Conservation (phyloP, 2,888 invertebrate species). For the Campoplex nolae region DNA sequence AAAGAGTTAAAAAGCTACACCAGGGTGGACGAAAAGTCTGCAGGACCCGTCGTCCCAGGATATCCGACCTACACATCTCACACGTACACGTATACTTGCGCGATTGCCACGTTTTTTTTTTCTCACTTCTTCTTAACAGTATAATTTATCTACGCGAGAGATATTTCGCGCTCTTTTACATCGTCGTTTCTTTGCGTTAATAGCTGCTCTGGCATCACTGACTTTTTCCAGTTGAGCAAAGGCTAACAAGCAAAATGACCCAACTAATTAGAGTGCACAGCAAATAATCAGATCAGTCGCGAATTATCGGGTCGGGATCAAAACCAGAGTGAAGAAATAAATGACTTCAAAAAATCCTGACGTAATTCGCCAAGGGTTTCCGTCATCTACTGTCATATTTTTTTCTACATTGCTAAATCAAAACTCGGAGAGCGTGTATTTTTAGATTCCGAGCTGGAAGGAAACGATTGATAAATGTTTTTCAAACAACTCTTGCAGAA, state of each 20-base stretch:
- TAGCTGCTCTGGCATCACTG: conserved; percentile 39
- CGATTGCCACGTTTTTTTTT: conserved; percentile 54
- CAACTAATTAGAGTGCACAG: conserved; percentile 35
- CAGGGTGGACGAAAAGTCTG: conserved; percentile 60
- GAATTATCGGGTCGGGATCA: conserved; percentile 39
- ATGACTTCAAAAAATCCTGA: neutral
- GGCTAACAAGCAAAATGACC: conserved; percentile 23
- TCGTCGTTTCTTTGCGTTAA: conserved; percentile 39
- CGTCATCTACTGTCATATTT: neutral
- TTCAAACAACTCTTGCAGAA: neutral
- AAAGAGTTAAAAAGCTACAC: conserved; percentile 58
- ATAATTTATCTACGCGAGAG: conserved; percentile 81
- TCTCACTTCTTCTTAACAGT: conserved; percentile 75
- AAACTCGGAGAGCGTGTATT: neutral
- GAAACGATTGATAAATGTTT: neutral
- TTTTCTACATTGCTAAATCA: neutral
- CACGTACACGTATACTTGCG: conserved; percentile 19
- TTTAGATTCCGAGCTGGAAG: neutral
- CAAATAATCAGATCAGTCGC: conserved; percentile 57
- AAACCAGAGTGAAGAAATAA: neutral
- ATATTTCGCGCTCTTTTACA: conserved; percentile 74
- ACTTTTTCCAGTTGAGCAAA: conserved; percentile 27
- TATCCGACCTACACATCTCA: conserved; percentile 66
- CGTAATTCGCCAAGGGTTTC: neutral
- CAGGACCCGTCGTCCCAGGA: conserved; percentile 68